These are phyloP conservation scores for Lepidurus packardi DNA, from an alignment of 1,140 invertebrate genomes.

Conservation along the genomic window DNA sequence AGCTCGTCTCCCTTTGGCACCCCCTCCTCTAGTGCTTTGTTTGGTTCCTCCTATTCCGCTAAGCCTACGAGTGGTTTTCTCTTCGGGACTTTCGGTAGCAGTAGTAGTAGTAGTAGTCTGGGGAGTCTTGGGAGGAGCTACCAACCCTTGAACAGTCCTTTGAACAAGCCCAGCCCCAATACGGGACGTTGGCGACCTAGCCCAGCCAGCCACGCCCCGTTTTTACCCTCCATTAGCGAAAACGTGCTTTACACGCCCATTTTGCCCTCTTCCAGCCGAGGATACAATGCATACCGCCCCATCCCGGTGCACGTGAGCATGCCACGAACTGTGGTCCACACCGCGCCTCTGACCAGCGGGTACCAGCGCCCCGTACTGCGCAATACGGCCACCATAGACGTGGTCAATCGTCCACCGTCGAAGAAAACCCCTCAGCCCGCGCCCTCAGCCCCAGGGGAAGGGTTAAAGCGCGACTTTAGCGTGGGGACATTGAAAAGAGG, in stretches of 20 bases:
- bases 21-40: not conserved
- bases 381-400: conserved; percentile 31
- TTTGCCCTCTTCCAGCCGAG: not conserved
- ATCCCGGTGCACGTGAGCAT: not conserved
- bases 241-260: not conserved
- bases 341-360: not conserved
- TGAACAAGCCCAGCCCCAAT: not conserved
- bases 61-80: not conserved
- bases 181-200: not conserved
- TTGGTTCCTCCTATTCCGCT: not conserved
- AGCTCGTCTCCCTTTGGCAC: not conserved
- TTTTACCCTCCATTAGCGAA: not conserved
- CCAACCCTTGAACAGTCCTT: not conserved
- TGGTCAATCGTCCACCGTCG: conserved; percentile 31
- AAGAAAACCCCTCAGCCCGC: not conserved
- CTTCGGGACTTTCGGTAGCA: not conserved
- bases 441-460: not conserved
- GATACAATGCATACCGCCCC: not conserved
- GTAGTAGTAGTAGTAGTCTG: not conserved
- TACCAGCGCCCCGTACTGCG: conserved; percentile 25
- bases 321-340: not conserved
- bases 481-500: conserved; percentile 56
- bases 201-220: not conserved
- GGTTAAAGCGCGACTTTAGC: conserved; percentile 25
- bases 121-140: not conserved